A percentile compares a stretch with the other conserved stretches of the same genome.
phyloP scores from a whole-genome alignment of 2,888 invertebrate genomes.

The Protonemura montana region DNA sequence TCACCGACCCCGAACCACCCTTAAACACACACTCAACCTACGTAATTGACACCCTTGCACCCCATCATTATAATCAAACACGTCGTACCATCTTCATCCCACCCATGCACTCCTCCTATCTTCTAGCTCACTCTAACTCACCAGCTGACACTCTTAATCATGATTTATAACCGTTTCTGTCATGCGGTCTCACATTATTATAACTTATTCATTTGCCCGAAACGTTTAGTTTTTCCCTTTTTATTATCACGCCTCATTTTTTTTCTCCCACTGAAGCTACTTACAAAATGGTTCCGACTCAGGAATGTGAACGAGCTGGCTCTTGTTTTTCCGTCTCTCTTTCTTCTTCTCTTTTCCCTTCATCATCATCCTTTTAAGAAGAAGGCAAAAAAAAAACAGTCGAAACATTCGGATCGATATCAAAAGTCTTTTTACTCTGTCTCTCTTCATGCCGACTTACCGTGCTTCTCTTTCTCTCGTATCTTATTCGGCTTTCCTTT shows the following conservation, averaged over 20 bases:
- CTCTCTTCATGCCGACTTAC: not conserved
- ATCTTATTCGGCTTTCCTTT: not conserved
- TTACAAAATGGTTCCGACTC: not conserved
- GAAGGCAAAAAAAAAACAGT: not conserved
- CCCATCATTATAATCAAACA: not conserved
- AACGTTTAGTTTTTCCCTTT: not conserved
- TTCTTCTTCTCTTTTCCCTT: not conserved
- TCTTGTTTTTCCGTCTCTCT: slow-evolving; percentile 4
- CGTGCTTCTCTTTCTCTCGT: not conserved
- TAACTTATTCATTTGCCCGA: not conserved
- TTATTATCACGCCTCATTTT: not conserved
- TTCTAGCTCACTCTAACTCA: not conserved
- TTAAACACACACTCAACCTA: not conserved
- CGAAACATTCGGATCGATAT: not conserved
- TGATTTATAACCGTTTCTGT: not conserved
- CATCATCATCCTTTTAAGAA: slow-evolving; percentile 7
- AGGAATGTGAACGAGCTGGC: not conserved
- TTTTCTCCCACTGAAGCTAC: not conserved
- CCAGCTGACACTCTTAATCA: not conserved
- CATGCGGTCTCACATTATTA: not conserved
- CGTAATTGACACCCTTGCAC: not conserved
- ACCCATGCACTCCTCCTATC: too few relatives aligned
- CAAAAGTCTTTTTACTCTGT: not conserved
- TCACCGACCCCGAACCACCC: not conserved
- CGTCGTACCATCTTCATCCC: not conserved